phyloP scores from a whole-genome alignment of 2,113 vertebrate genomes.

The Tetrax tetrax region DNA sequence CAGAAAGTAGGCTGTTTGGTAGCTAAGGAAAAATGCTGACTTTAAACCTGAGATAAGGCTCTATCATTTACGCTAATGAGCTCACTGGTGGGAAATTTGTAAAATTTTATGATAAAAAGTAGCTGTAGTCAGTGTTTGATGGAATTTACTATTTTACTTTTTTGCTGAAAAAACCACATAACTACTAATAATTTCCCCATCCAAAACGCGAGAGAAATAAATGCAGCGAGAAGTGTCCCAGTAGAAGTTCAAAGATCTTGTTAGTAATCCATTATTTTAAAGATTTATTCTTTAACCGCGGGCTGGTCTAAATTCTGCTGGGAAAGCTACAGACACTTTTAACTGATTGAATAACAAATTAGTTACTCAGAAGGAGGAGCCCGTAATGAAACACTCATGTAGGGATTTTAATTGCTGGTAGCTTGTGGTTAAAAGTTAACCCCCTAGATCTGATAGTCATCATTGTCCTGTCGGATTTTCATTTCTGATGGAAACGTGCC shows the following conservation, averaged over 20 bases:
- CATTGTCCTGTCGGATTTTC: background rate
- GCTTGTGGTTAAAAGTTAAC: background rate
- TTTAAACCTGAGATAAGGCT: slow-evolving; percentile 34
- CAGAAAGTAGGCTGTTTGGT: slow-evolving; percentile 16
- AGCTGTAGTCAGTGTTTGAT: slow-evolving; percentile 41
- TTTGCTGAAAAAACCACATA: background rate
- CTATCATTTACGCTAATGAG: slow-evolving; percentile 64
- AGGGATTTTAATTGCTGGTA: background rate
- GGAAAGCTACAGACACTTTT: background rate
- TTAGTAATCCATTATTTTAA: background rate
- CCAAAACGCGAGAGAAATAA: slow-evolving; percentile 2
- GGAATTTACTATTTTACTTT: background rate
- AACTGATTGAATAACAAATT: background rate
- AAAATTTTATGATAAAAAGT: slow-evolving; percentile 46
- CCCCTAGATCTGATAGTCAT: background rate
- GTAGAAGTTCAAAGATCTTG: background rate
- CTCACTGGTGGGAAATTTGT: slow-evolving; percentile 46
- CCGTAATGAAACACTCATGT: background rate
- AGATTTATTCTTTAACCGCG: background rate
- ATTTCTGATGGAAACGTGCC: background rate
- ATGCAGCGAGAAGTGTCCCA: background rate
- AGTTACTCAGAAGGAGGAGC: background rate
- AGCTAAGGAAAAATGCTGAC: slow-evolving; percentile 55
- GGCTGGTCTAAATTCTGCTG: background rate
- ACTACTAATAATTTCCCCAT: background rate